Base-by-base conservation (phyloP, 2,888 invertebrate genomes). In the Eupithecia centaureata region DNA sequence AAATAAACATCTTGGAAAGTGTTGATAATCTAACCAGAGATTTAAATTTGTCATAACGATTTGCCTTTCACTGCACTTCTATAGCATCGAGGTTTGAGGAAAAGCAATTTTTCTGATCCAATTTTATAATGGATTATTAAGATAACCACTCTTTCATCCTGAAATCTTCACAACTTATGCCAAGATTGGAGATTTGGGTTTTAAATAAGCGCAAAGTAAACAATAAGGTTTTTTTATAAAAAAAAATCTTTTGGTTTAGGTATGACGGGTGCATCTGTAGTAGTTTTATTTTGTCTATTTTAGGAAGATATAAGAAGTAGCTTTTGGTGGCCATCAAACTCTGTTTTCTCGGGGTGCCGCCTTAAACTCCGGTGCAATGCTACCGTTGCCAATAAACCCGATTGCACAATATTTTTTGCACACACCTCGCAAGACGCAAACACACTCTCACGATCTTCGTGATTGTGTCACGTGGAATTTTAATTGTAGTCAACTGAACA, bases 61-160 rank as follows among this genome's bases (percentile, higher is more conserved):
- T 80, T 82, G 22, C 85, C 91, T 89, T 89, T 90, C 89, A 86
- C 89, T 78, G 75, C 70, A 77, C 27, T 27, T 52, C 25, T 15
- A 7, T 27, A 27, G 52, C 52, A 15, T 52, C 15, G 5, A 27
- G 27, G 51, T 42, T 47, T 22, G 47, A 47, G 12, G 22, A 47
- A 18, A 47, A 47, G 22, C 47, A 22, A 22, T 3, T 22, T 22
- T 47, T 22, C 22, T 47, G 47, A 7, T 0, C 22, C 1, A 42
- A 42, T 47, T 47, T 47, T 2, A 22, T 22, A 47, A 47, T 2
- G 8, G 18, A 42, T n/a, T 8, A 7, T 35, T 35, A 3, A 35
- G 35, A 35, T 8, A 10, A 8, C 33, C 33, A 35, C 13, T 35
- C 12, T 35, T 35, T 1, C 2, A 15, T 35, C n/a, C n/a, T n/a